These are phyloP conservation scores for Pagetopsis macropterus DNA, from an alignment of 2,797 vertebrate species.

Conservation along the genomic window DNA sequence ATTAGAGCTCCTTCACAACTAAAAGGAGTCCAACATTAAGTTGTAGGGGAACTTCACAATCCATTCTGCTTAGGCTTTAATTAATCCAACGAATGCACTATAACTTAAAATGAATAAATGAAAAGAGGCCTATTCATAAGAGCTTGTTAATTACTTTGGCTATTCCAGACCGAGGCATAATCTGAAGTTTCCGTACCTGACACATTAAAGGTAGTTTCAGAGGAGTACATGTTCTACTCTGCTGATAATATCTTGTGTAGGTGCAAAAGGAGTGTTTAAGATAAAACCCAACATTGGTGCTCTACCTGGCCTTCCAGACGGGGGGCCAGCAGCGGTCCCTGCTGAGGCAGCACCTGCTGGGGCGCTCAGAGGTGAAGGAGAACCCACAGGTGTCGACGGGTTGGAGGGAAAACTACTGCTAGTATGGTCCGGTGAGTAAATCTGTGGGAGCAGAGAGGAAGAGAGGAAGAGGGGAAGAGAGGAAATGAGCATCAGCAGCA, in stretches of 20 bases:
- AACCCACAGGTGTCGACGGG: conserved; percentile 97
- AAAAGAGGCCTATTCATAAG: conserved; percentile 52
- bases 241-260: background rate
- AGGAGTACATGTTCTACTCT: background rate
- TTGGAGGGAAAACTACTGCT: conserved; percentile 99
- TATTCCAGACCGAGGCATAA: conserved; percentile 39
- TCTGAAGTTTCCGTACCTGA: conserved; percentile 20
- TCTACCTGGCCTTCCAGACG: conserved; percentile 80
- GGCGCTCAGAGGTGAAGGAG: conserved; percentile 95
- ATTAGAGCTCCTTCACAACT: conserved; percentile 47
- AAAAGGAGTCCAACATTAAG: conserved; percentile 51
- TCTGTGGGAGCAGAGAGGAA: conserved; percentile 82
- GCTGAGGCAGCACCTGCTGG: conserved; percentile 79
- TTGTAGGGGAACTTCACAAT: conserved; percentile 47
- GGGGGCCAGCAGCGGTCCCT: conserved; percentile 72
- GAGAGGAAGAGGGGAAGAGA: conserved; percentile 15
- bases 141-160: conserved; percentile 40
- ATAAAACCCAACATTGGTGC: conserved; percentile 36
- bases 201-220: conserved; percentile 20
- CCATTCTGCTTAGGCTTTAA: conserved; percentile 44
- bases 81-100: conserved; percentile 51
- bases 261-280: conserved; percentile 18
- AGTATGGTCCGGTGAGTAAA: conserved; percentile 99
- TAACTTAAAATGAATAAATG: conserved; percentile 50
- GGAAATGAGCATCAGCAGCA: conserved; percentile 6